Evolutionary conservation across 2,113 vertebrate species (phyloP), one percentile per base, ranked within the genome.

Genomic region (Hylia prasina): DNA sequence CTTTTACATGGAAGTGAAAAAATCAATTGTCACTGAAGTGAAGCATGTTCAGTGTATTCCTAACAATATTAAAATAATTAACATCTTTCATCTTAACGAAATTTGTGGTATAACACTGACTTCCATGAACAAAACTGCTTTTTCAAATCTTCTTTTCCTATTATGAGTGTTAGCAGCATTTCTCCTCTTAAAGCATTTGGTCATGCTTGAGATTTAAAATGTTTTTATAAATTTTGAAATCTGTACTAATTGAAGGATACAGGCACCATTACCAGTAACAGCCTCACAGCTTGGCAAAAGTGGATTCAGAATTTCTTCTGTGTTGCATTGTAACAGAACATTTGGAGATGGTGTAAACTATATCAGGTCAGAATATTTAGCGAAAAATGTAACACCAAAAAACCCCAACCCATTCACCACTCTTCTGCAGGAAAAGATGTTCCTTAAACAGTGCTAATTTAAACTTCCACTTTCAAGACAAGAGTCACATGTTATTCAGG

Each of bases 61-160:
- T 83, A 91, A 76, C 44, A 81, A 70, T 57, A 82, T 70, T 88
- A 71, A 93, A 90, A 25, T 58, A 93, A 89, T 68, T 60, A 84
- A 94, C 85, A 61, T 11, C 16, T 87, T 91, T 82, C 20, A 78
- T 69, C 60, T 51, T 61, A 93, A 83, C 20, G 82, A 56, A 82
- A 72, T 66, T 63, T 3, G 22, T 15, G 40, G 53, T 65, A 15
- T 69, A 91, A 89, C 58, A 83, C 83, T 71, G 78, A 92, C 76
- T 94, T 77, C 68, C 82, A 87, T 44, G 47, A 91, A 93, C 81
- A 89, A 54, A 90, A 61, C 44, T 68, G 44, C 58, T 90, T 87
- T 94, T 93, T 84, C 91, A 94, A 92, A 96, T 82, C 44, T 19
- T 82, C 31, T 92, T 88, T 93, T 94, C 65, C 42, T 84, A 44